phyloP scores from a whole-genome alignment of 1,140 invertebrate genomes.

The Bilobella aurantiaca region DNA sequence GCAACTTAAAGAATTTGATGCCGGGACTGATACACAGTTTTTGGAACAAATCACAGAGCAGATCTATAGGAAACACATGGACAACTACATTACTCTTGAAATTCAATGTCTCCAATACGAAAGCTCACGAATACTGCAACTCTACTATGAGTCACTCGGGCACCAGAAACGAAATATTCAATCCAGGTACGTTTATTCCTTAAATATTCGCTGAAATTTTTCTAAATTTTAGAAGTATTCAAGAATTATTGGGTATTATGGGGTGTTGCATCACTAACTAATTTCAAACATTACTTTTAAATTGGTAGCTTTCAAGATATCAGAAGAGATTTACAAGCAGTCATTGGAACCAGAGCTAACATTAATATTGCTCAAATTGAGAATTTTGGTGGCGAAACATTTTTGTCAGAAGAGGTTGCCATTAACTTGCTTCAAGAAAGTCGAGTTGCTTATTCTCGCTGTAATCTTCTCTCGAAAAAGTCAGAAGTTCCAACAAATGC shows the following conservation, averaged over 20 bases:
- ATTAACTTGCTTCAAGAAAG: conserved; percentile 84
- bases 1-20: conserved; percentile 58
- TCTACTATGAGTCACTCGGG: conserved; percentile 86
- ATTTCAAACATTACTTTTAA: neutral
- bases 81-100: conserved; percentile 68
- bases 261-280: too few species aligned
- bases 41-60: conserved; percentile 68
- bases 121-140: conserved; percentile 59
- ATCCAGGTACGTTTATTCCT: conserved; percentile 53
- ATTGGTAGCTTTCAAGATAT: conserved; percentile 74
- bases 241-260: too few species aligned
- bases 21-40: conserved; percentile 69
- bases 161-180: conserved; percentile 85
- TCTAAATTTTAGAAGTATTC: too few species aligned
- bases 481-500: conserved; percentile 70
- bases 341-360: conserved; percentile 78
- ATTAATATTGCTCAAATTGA: conserved; percentile 88
- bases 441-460: conserved; percentile 79
- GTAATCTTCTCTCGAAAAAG: conserved; percentile 60
- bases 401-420: conserved; percentile 91
- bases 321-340: conserved; percentile 81
- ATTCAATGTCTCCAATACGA: conserved; percentile 63
- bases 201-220: too few species aligned
- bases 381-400: conserved; percentile 93
- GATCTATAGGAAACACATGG: conserved; percentile 70